Evolutionary conservation across 2,113 vertebrate species (phyloP).

Genomic region (Rhineura floridana): DNA sequence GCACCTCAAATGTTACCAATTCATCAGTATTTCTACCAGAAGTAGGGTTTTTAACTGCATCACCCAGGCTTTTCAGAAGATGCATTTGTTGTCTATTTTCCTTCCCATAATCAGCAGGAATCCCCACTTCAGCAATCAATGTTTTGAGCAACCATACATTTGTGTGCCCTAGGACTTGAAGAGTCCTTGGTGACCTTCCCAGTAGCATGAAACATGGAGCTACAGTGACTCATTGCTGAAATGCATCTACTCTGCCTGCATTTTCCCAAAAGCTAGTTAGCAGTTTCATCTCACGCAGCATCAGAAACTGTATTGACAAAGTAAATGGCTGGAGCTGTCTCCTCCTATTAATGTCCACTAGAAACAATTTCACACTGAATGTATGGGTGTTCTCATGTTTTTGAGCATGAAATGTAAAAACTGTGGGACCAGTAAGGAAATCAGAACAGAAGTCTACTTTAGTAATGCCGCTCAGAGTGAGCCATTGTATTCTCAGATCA

Average conservation of each 20-base stretch:
- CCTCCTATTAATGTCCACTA: neutral
- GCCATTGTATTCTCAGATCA: neutral
- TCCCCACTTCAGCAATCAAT: neutral
- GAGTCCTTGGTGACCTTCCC: neutral
- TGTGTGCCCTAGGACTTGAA: neutral
- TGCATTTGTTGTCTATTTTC: neutral
- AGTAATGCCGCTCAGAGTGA: neutral
- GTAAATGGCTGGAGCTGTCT: neutral
- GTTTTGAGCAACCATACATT: neutral
- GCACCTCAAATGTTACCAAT: constrained; percentile 30
- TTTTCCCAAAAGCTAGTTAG: neutral
- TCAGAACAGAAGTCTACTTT: neutral
- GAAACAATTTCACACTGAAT: neutral
- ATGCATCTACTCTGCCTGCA: neutral
- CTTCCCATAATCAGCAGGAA: neutral
- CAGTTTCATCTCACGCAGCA: neutral
- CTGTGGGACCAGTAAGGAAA: neutral
- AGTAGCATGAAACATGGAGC: neutral
- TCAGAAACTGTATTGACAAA: neutral
- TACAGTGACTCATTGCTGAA: neutral
- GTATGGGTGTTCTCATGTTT: neutral
- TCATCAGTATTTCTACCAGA: constrained; percentile 34
- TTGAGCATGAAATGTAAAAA: neutral
- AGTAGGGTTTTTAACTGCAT: constrained; percentile 4
- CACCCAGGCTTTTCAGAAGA: neutral